phyloP scores from a whole-genome alignment of 2,113 vertebrate genomes.

The Callaeas wilsoni region DNA sequence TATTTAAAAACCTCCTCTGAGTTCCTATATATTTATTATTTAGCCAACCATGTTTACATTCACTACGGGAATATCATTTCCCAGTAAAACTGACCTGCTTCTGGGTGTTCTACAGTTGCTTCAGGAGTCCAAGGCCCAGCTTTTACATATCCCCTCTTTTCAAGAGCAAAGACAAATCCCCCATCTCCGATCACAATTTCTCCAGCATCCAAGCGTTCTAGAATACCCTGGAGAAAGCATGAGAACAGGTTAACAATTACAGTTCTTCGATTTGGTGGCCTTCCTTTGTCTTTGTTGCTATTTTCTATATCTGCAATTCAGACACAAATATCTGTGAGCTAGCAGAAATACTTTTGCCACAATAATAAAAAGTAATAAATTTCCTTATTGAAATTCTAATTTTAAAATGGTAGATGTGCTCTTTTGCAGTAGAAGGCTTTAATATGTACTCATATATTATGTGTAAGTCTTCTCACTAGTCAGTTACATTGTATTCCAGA shows the following conservation, averaged over 20 bases:
- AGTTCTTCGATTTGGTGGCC: background rate
- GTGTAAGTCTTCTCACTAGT: background rate
- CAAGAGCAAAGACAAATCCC: constrained; percentile 93
- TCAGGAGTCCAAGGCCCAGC: constrained; percentile 98
- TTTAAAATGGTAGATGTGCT: background rate
- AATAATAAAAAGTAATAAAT: background rate
- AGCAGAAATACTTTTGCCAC: background rate
- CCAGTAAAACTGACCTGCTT: constrained; percentile 81
- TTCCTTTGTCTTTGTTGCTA: background rate
- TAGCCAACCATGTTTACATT: background rate
- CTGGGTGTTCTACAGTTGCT: constrained; percentile 88
- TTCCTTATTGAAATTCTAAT: background rate
- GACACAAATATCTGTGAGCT: background rate
- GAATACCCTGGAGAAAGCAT: constrained; percentile 76
- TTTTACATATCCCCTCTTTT: constrained; percentile 95
- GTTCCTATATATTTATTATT: background rate
- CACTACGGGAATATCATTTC: background rate
- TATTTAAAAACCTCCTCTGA: background rate
- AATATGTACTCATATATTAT: background rate
- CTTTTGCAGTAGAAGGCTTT: background rate
- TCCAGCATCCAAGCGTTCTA: constrained; percentile 88
- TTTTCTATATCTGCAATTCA: background rate
- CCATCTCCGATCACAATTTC: constrained; percentile 94
- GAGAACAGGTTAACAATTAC: background rate
- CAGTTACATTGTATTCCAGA: background rate